phyloP scores from a whole-genome alignment of 2,888 invertebrate species.

The Clitarchus hookeri region DNA sequence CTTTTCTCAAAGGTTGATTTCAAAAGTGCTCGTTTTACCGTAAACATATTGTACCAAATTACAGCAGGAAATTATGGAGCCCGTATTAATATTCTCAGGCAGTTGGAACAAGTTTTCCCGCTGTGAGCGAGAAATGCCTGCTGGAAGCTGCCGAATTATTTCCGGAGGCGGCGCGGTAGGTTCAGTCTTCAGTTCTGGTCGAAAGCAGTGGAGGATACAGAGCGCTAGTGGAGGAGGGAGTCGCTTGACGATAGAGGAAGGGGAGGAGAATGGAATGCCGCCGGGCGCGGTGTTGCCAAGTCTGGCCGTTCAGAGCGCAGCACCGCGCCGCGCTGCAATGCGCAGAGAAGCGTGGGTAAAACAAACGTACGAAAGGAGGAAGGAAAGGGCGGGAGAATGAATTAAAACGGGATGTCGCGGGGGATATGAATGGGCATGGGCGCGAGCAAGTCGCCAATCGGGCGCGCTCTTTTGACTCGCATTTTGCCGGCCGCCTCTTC shows the following conservation, averaged over 20 bases:
- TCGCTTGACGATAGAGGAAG: neutral
- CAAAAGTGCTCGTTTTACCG: no score
- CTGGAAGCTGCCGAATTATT: neutral
- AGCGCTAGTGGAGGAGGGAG: neutral
- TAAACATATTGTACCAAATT: no score
- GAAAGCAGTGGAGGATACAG: neutral
- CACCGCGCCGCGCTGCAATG: neutral
- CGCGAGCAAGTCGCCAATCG: neutral
- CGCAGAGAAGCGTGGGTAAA: neutral
- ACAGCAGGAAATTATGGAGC: no score
- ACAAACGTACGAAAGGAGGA: neutral
- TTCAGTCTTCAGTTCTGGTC: neutral
- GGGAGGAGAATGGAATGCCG: constrained; percentile 3
- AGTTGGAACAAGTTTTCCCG: neutral
- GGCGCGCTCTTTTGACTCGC: neutral
- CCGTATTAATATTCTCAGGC: no score
- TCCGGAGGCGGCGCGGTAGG: neutral
- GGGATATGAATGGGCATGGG: neutral
- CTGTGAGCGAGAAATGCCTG: neutral
- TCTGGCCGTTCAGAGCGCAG: neutral
- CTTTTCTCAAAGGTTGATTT: no score
- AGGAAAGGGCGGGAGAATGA: neutral
- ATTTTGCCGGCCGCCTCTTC: neutral
- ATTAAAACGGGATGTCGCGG: neutral
- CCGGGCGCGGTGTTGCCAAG: constrained; percentile 7